Conservation (phyloP, 2,888 invertebrate species). For the Torymus auratus region DNA sequence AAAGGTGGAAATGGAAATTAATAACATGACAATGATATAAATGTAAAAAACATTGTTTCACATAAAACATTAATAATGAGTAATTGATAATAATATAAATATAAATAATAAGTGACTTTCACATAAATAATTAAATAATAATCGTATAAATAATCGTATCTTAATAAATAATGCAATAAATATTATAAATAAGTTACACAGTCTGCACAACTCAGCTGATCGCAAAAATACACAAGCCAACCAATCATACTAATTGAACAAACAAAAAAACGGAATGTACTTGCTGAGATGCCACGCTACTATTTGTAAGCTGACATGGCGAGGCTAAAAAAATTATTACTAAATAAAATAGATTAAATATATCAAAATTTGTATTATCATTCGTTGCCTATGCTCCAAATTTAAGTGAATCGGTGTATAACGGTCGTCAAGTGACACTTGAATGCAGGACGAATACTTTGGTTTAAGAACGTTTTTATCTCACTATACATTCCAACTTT, state of each 20-base stretch:
- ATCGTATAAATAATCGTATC: constrained; percentile 36
- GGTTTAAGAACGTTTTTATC: background rate
- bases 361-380: constrained; percentile 38
- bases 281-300: constrained; percentile 7
- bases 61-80: constrained; percentile 54
- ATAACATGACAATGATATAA: constrained; percentile 58
- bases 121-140: constrained; percentile 38
- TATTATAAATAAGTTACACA: constrained; percentile 37
- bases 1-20: constrained; percentile 41
- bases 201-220: constrained; percentile 3
- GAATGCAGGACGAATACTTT: constrained; percentile 10
- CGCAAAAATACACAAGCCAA: background rate
- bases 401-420: constrained; percentile 22
- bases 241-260: constrained; percentile 10
- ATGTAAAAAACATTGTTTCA: constrained; percentile 54
- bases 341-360: constrained; percentile 32
- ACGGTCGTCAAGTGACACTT: background rate
- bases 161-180: constrained; percentile 52
- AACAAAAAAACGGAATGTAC: constrained; percentile 16
- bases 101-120: constrained; percentile 53
- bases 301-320: constrained; percentile 34
- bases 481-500: too few species aligned
- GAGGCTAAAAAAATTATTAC: constrained; percentile 21
- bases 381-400: constrained; percentile 29
- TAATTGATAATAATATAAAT: constrained; percentile 57